Evolutionary conservation across 92 coral and sea anemone genomes (phyloP), one percentile per base, ranked within the genome.

Genomic region (Palythoa heliodiscus): DNA sequence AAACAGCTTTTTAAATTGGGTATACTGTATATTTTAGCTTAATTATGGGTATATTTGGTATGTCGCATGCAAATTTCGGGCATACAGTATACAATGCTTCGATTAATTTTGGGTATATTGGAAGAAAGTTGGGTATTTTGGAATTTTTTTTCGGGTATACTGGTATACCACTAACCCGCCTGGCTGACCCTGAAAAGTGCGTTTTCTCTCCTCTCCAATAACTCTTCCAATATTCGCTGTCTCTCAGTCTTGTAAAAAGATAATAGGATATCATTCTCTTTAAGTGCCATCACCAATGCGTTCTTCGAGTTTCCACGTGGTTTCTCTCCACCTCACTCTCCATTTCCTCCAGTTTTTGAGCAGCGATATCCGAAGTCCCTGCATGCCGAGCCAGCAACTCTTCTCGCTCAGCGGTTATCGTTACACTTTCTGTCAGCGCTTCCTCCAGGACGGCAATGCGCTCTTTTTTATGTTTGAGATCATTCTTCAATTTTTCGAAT

Each of bases 341-440:
- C 90, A 96, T 82, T 38, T 96, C 99, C 47, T 96, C 97, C 57
- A 88, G 91, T 63, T 91, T 92, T 81, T 88, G 93, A 43, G 93
- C 72, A 48, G 98, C 95, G 39, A 89, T 77, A 71, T 93, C 95
- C 13, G 98, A 85, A 19, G 90, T 87, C 74, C 91, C 92, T n/a
- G 98, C 90, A 71, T 96, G 99, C 48, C 92, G 95, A 13, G 96
- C 98, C 89, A 96, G 91, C 54, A 96, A 71, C 82, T 93, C 94
- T 71, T 94, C 99, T 37, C 95, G 84, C 85, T 96, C 99, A 52
- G 99, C 98, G 50, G 98, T 97, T 70, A 90, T 96, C 71, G 98
- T 94, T 57, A 96, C 99, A 73, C 98, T 96, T 76, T 96, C 99
- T 61, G 95, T 95, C 52, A 96, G 93, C 16, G 99, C 99, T 83